Evolutionary conservation across 1,140 invertebrate species (phyloP), one percentile per base, ranked within the genome.

Genomic region (Drosophila nigromelanica): DNA sequence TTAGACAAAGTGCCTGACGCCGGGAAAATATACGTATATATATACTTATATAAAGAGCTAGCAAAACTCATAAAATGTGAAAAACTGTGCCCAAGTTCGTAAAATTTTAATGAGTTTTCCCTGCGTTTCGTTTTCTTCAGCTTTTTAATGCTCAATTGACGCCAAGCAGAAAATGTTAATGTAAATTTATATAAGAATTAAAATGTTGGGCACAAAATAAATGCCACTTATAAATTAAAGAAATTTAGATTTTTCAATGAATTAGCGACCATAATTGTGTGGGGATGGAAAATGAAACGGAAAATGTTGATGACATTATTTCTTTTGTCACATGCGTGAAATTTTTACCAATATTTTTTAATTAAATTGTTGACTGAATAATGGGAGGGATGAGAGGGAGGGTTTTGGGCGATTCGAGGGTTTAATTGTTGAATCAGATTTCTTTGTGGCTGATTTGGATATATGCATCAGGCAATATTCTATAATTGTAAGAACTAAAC

Each of bases 51-150:
- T 48, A 45, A 27, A 27, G 52, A 48, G 45, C 45, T 59, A 21
- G 52, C 50, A 78, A 80, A 75, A 73, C 71, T 74, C 83, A 89
- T 87, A 87, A 87, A 87, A 87, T 83, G 75, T 87, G 79, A 89
- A 82, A 89, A 87, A 87, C 83, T 83, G 82, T 79, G 74, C 72
- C 62, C 56, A 83, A 89, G 83, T 89, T 83, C 83, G 79, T 87
- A 89, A 89, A 87, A 87, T 87, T 87, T 87, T 87, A 89, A 87
- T 87, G 83, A 87, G 83, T 87, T 87, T 83, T 42, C 21, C 10
- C 52, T 27, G 54, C 61, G 58, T 81, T 87, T 69, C 69, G 66
- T 78, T 86, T 68, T 59, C 50, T 40, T 47, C 21, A n/a, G 51
- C 24, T 62, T 80, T 71, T 87, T 87, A 74, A 67, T 81, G 80